Percentiles rank a stretch among this genome's conserved stretches.
These are phyloP conservation scores for Micrastur ruficollis DNA, from an alignment of 2,797 vertebrate genomes.

Conservation along the genomic window DNA sequence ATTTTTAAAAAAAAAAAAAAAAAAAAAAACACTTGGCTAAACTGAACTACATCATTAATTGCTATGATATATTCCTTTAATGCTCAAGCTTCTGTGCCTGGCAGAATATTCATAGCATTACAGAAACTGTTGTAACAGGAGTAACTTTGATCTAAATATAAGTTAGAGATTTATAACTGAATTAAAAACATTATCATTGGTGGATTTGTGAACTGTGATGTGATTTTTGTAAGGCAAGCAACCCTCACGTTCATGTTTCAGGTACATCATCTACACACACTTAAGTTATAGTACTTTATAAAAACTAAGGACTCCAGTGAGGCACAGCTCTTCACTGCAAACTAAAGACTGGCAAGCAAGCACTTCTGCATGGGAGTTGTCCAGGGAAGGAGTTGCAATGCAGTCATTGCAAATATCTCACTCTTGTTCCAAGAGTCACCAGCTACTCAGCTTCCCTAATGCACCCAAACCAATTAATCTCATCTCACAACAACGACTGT, in stretches of 20 bases:
- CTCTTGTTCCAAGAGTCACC: neutral
- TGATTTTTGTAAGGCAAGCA: neutral
- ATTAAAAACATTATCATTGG: neutral
- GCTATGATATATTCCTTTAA: conserved; percentile 32
- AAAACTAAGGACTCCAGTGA: neutral
- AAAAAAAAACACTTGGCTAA: conserved; percentile 11
- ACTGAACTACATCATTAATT: conserved; percentile 17
- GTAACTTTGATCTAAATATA: neutral
- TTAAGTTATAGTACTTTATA: neutral
- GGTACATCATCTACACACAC: neutral
- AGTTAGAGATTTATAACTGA: neutral
- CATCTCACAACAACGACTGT: accelerated
- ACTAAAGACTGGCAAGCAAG: neutral
- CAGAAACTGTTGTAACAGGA: neutral
- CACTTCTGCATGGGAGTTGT: neutral
- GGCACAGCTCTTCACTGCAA: neutral
- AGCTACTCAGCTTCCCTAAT: neutral
- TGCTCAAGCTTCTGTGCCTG: neutral
- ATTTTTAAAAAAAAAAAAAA: neutral
- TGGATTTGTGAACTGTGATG: neutral
- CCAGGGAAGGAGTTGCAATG: neutral
- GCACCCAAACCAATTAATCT: neutral
- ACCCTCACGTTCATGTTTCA: neutral
- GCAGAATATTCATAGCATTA: neutral
- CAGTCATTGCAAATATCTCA: neutral